These are phyloP conservation scores for Perdita meconis DNA, from an alignment of 2,888 invertebrate genomes.

Conservation along the genomic window DNA sequence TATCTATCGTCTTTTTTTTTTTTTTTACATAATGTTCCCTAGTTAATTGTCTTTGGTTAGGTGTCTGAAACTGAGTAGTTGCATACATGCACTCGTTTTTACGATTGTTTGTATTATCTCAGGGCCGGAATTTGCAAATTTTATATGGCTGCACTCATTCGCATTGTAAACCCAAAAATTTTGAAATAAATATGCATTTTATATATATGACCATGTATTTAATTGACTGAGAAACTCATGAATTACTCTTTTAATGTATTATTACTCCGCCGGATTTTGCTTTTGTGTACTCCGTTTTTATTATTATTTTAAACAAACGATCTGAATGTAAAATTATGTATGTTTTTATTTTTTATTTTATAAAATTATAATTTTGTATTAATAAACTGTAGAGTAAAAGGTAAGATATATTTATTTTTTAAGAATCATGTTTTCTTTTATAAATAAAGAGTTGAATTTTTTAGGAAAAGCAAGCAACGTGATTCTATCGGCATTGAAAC, in stretches of 20 bases:
- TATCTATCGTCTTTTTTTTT: slow-evolving; percentile 3
- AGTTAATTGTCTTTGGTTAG: slow-evolving; percentile 50
- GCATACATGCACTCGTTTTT: slow-evolving; percentile 41
- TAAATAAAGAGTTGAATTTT: neutral
- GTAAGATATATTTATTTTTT: too few relatives aligned
- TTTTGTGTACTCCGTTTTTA: too few relatives aligned
- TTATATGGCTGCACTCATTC: slow-evolving; percentile 17
- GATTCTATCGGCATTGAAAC: slow-evolving; percentile 73
- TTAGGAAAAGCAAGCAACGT: slow-evolving; percentile 78
- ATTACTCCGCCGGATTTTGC: too few relatives aligned
- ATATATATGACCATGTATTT: neutral
- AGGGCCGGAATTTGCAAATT: slow-evolving; percentile 42
- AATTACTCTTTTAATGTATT: neutral
- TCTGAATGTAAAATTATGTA: neutral
- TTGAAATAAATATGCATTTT: slow-evolving; percentile 9
- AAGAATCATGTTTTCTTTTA: neutral
- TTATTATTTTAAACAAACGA: neutral
- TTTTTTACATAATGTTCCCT: slow-evolving; percentile 7
- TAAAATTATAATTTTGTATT: neutral
- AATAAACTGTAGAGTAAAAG: too few relatives aligned
- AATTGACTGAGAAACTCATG: neutral
- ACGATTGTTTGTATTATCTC: slow-evolving; percentile 41
- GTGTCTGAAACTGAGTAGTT: slow-evolving; percentile 47
- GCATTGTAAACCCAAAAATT: neutral
- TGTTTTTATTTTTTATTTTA: slow-evolving; percentile 8